Evolutionary conservation across 1,140 invertebrate species (phyloP), one percentile per base, ranked within the genome.

Genomic region (Drosophila sucinea): DNA sequence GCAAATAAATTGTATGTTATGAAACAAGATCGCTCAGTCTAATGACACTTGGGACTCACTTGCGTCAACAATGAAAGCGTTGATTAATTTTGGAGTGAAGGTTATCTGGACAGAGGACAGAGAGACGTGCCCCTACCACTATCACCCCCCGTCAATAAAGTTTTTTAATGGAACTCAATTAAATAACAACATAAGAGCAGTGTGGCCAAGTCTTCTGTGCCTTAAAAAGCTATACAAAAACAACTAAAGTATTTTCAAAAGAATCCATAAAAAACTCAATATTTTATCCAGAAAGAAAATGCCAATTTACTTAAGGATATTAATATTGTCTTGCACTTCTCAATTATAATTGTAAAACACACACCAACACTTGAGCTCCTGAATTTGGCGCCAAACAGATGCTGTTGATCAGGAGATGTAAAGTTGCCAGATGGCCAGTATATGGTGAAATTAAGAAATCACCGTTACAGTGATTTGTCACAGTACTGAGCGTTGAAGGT

Each of bases 131-230:
- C 44, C 44, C 23, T 51, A 27, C 23, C 44, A 51, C 44, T 51
- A 51, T 51, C 23, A 30, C 33, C 79, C 70, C 76, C 71, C 60
- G 54, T 40, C 35, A 51, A 60, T 38, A 70, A 72, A 76, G 74
- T 86, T 86, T 76, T 78, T 86, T 68, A 86, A 8, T 8, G 10
- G 10, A 8, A 35, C 7, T 8, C 0, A 8, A 87, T 72, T 87
- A 82, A 86, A 72, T 87, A 86, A 86, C 58, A 65, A 68, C 76
- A 79, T 60, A 55, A 76, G 41, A 75, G 40, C 72, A 38, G 64
- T 61, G 57, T 51, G 41, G 64, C 60, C 57, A 23, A 29, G 3
- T 38, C 10, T 11, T 38, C 10, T 11, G 4, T 8, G 33, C 7
- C 10, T 35, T 8, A 2, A 10, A 35, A 35, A 35, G 33, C 8